phyloP scores from a whole-genome alignment of 2,113 vertebrate genomes.

The Cairina moschata region DNA sequence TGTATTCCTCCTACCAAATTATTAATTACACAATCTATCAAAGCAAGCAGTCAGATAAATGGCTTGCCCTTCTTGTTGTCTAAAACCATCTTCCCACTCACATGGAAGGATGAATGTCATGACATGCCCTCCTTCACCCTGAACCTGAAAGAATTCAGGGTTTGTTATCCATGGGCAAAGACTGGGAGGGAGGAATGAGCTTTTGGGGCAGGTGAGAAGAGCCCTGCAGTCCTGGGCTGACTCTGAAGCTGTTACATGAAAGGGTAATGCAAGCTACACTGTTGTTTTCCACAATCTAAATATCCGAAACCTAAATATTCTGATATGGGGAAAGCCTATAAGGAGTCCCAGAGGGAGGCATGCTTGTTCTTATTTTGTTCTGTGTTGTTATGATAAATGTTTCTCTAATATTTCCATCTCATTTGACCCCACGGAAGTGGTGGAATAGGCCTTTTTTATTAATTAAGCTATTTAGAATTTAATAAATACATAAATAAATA shows the following conservation, averaged over 20 bases:
- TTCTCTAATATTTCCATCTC: background rate
- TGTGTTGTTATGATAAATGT: background rate
- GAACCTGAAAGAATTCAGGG: background rate
- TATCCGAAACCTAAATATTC: background rate
- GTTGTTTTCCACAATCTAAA: background rate
- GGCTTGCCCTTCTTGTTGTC: background rate
- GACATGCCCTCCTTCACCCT: background rate
- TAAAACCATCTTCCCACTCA: background rate
- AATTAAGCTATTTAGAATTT: background rate
- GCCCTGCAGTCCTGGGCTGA: background rate
- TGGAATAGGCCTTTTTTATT: background rate
- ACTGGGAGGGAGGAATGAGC: background rate
- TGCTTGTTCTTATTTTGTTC: background rate
- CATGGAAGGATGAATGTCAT: background rate
- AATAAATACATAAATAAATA: background rate
- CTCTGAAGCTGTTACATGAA: background rate
- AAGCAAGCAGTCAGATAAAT: slow-evolving; percentile 9
- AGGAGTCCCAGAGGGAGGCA: background rate
- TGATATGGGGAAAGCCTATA: background rate
- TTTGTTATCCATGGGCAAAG: rapidly evolving
- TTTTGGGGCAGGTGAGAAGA: background rate
- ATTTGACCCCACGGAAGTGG: background rate
- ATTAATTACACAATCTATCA: slow-evolving; percentile 17
- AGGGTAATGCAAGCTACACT: background rate
- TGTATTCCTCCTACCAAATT: background rate